phyloP scores from a whole-genome alignment of 2,888 invertebrate species.

The Ligdia adustata region DNA sequence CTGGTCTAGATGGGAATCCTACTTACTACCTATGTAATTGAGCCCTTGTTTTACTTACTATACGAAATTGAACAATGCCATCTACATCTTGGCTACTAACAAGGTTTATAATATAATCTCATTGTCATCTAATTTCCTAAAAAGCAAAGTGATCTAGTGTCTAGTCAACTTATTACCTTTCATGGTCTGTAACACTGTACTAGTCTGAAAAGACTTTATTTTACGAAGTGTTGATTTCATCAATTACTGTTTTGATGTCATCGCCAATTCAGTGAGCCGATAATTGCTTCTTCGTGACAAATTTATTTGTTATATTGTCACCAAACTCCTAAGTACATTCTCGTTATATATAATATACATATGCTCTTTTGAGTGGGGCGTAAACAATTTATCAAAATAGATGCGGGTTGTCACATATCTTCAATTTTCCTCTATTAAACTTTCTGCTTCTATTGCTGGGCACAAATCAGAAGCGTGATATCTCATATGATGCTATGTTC shows the following conservation, averaged over 20 bases:
- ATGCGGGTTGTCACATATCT: not conserved
- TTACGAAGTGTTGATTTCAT: not conserved
- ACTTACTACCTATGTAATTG: no score
- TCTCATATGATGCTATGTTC: conserved; percentile 35
- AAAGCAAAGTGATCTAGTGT: no score
- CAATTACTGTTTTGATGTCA: not conserved
- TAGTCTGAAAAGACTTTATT: not conserved
- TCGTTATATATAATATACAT: not conserved
- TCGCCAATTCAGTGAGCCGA: not conserved
- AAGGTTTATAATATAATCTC: no score
- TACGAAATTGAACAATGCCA: no score
- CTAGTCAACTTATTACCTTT: no score
- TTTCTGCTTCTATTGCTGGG: not conserved
- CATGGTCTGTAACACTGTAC: no score
- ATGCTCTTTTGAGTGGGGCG: conserved; percentile 13
- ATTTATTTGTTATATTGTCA: conserved; percentile 13
- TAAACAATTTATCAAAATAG: conserved; percentile 30
- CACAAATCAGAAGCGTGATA: conserved; percentile 20
- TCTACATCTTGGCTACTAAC: no score
- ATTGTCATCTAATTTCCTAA: no score
- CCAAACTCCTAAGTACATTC: conserved; percentile 6
- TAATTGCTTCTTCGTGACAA: conserved; percentile 9
- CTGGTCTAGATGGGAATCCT: no score
- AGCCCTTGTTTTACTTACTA: no score
- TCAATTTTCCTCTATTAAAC: conserved; percentile 12